Percentiles rank a stretch among this genome's conserved stretches.
Conservation (phyloP, 1,140 invertebrate genomes). For the Brachionus plicatilis region DNA sequence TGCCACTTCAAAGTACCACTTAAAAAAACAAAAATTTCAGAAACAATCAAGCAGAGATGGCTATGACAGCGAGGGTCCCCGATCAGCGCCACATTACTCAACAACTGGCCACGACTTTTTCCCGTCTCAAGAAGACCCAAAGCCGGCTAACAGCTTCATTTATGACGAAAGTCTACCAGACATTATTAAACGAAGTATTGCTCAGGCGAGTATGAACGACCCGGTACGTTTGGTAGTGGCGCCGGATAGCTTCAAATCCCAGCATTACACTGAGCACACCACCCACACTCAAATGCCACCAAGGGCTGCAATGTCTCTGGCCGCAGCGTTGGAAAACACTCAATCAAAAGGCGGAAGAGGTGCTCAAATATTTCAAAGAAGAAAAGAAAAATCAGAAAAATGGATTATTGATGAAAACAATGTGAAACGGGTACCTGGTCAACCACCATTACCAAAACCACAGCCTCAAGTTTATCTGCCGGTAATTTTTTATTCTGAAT, state of each 20-base stretch:
- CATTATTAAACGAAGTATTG: slow-evolving; percentile 32
- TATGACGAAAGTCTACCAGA: slow-evolving; percentile 36
- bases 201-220: slow-evolving; percentile 8
- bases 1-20: slow-evolving; percentile 9
- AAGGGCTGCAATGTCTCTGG: slow-evolving; percentile 23
- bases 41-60: slow-evolving; percentile 30
- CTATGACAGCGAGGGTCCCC: neutral
- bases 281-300: slow-evolving; percentile 39
- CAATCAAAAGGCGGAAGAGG: slow-evolving; percentile 16
- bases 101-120: neutral
- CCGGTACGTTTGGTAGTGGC: slow-evolving; percentile 16
- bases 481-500: neutral
- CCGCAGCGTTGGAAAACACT: neutral
- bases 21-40: slow-evolving; percentile 31
- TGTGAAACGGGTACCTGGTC: neutral
- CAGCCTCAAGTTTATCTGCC: slow-evolving; percentile 9
- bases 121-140: neutral
- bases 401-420: slow-evolving; percentile 39
- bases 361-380: slow-evolving; percentile 37
- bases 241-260: slow-evolving; percentile 18
- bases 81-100: neutral
- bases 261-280: slow-evolving; percentile 32
- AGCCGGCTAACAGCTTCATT: neutral
- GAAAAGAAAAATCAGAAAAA: slow-evolving; percentile 40
- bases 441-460: neutral